phyloP scores from a whole-genome alignment of 2,797 vertebrate species.

The Carduelis carduelis region DNA sequence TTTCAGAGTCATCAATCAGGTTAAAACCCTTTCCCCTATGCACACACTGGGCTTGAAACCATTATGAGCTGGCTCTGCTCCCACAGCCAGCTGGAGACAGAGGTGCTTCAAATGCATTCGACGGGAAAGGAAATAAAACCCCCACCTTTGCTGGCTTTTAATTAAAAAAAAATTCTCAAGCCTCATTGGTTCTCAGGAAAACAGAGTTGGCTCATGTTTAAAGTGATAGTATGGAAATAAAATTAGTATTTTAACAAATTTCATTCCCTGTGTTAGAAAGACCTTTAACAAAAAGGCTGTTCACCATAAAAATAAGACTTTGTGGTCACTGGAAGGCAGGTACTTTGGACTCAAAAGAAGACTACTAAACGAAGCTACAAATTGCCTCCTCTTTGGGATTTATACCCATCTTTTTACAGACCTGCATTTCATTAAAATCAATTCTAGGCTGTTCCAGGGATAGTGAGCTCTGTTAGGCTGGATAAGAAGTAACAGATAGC shows the following conservation, averaged over 20 bases:
- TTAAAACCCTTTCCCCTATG: conserved; percentile 26
- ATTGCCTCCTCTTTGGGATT: not conserved
- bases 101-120: conserved; percentile 52
- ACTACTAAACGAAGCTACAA: not conserved
- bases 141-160: conserved; percentile 34
- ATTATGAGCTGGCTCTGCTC: conserved; percentile 51
- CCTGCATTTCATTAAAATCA: not conserved
- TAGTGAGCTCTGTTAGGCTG: not conserved
- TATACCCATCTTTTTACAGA: not conserved
- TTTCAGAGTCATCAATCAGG: conserved; percentile 31
- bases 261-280: not conserved
- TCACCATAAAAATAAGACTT: not conserved
- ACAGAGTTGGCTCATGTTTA: conserved; percentile 14
- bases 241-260: conserved; percentile 17
- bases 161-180: conserved; percentile 46
- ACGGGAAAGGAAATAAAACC: conserved; percentile 22
- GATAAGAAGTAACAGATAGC: conserved; percentile 18
- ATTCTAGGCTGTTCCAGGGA: not conserved
- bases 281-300: conserved; percentile 6
- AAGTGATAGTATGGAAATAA: conserved; percentile 26
- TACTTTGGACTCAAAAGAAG: not conserved
- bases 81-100: conserved; percentile 60
- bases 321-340: not conserved
- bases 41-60: conserved; percentile 38
- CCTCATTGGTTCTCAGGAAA: conserved; percentile 52